These are phyloP conservation scores for Mythimna loreyi DNA, from an alignment of 2,888 invertebrate genomes.

Conservation along the genomic window DNA sequence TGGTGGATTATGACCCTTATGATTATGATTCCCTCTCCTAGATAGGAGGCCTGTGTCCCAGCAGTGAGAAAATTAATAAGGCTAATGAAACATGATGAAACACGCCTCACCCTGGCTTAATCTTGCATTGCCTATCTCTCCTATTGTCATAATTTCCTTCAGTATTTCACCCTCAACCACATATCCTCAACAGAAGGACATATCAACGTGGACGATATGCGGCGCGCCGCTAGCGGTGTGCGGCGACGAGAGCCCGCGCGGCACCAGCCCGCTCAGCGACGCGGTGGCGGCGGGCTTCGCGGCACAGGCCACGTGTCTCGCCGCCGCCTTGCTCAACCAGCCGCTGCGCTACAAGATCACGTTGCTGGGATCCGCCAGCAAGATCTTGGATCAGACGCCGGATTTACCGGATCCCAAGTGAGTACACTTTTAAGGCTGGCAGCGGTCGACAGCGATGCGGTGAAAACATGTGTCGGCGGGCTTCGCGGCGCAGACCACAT, in stretches of 20 bases:
- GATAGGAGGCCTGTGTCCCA: too few species aligned
- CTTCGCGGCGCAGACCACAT: conserved; percentile 95
- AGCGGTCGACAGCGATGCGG: too few species aligned
- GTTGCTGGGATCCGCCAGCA: conserved; percentile 95
- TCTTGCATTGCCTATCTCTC: background rate
- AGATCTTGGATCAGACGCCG: conserved; percentile 94
- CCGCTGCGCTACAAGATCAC: conserved; percentile 96
- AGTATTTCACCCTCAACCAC: background rate
- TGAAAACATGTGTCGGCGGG: conserved; percentile 97
- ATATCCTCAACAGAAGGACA: conserved; percentile 71
- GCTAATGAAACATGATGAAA: too few species aligned
- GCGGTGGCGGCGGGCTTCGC: conserved; percentile 97
- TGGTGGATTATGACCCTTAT: too few species aligned
- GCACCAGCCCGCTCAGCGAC: conserved; percentile 90
- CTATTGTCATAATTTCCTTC: background rate
- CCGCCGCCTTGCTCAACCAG: conserved; percentile 95
- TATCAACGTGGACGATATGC: conserved; percentile 79
- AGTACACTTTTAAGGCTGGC: too few species aligned
- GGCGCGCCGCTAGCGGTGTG: conserved; percentile 81
- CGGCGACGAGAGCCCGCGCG: conserved; percentile 77
- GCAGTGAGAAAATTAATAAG: too few species aligned
- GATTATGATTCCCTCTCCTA: too few species aligned
- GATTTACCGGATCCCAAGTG: conserved; percentile 83
- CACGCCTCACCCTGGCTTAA: too few species aligned
- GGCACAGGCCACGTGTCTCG: conserved; percentile 95